Evolutionary conservation across 1,140 invertebrate species (phyloP), one percentile per base, ranked within the genome.

Genomic region (Battus philenor): DNA sequence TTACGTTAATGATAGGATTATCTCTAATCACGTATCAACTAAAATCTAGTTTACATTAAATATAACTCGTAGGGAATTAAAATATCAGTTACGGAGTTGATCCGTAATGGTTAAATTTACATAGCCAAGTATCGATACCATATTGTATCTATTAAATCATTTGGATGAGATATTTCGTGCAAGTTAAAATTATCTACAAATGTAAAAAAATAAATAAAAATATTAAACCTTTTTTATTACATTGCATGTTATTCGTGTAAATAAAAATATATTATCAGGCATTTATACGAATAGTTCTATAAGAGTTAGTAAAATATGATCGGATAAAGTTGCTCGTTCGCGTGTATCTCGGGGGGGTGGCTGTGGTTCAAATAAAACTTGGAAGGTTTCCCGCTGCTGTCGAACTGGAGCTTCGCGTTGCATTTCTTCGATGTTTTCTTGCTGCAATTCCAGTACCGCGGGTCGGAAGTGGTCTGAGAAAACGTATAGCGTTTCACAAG

Each of bases 401-500:
- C 59, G 20, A 78, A 73, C 2, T 60, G 47, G 0, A 78, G 29
- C 18, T 62, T 61, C 3, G 74, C 67, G 1, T 39, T 43, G 27
- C 74, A 78, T n/a, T 56, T 65, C 4, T 43, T 24, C 0, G 62
- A 54, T 0, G 43, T 32, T 26, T 73, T 78, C 17, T 50, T 63
- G 15, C 61, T 69, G 33, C 76, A 80, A 15, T 71, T 71, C 69
- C 74, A 80, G 18, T 76, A 76, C 8, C 73, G 46, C 2, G 22
- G 24, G 16, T 74, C 70, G 13, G 49, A 68, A 0, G 73, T 75
- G 0, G 76, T 77, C 39, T 72, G 64, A 2, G 59, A 57, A 33
- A 76, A 80, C 0, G 59, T 74, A 16, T 71, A 61, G 0, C 65
- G 49, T 0, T 68, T 13, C 1, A 74, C 26, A 2, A 27, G 2